These are phyloP conservation scores for Parazoanthus darwini DNA, from an alignment of 92 coral and sea anemone species.

Conservation along the genomic window DNA sequence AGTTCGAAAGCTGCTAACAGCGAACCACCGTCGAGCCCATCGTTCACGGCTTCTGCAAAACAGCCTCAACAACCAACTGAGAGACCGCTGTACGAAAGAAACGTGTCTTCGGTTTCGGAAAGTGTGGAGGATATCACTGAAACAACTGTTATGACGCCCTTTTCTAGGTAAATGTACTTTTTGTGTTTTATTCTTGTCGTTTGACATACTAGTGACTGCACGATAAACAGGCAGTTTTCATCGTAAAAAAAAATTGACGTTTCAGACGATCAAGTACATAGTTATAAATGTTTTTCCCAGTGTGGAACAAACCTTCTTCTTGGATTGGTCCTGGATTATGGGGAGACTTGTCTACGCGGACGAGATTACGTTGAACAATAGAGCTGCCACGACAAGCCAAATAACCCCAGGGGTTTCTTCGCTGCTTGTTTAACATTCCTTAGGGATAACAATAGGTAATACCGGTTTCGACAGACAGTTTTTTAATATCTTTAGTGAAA, in stretches of 20 bases:
- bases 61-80: slow-evolving; percentile 8
- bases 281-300: too few species aligned
- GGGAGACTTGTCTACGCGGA: too few species aligned
- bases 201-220: not conserved
- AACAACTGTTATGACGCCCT: slow-evolving; percentile 62
- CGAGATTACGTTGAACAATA: too few species aligned
- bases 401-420: not conserved
- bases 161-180: slow-evolving; percentile 36
- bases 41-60: not conserved
- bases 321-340: too few species aligned
- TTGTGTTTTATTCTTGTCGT: not conserved
- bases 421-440: too few species aligned
- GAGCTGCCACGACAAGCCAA: too few species aligned
- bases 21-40: not conserved
- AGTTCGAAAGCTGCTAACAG: not conserved
- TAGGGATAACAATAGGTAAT: not conserved
- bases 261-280: too few species aligned
- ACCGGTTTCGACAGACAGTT: not conserved
- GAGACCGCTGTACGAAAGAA: slow-evolving; percentile 44
- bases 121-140: slow-evolving; percentile 66
- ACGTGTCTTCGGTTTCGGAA: slow-evolving; percentile 53
- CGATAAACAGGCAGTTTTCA: not conserved
- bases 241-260: too few species aligned
- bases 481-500: not conserved
- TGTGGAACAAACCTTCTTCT: too few species aligned